Evolutionary conservation across 2,113 vertebrate genomes (phyloP), one percentile per base, ranked within the genome.

Genomic region (Malurus alboscapulatus): DNA sequence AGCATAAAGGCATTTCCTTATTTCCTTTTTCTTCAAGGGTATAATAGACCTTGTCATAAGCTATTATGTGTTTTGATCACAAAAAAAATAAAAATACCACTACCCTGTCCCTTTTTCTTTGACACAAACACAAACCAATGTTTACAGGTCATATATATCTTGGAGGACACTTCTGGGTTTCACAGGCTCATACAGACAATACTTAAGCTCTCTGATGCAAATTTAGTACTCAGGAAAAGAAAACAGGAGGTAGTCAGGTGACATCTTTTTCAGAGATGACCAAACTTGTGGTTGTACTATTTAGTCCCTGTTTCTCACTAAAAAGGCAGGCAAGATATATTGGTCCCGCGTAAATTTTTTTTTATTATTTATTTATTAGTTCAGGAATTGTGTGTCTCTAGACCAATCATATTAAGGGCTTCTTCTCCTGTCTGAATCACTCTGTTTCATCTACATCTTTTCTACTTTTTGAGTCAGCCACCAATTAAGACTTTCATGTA

Each of bases 31-130:
- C 66, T 97, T 96, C 75, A 80, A 94, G 83, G 78, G 92, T 47
- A 92, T 69, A 96, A 93, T 92, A 93, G 91, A 90, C 76, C 66
- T 94, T 97, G 75, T 96, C 92, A 96, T 79, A 94, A 95, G 14
- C 34, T 89, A 95, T 96, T 90, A 47, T 12, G 65, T 67, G 74
- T 94, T 90, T 86, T 59, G 74, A 85, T 53, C 36, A 69, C 44
- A 58, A 75, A 38, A 81, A 63, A 91, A 44, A 75, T 18, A 63
- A 87, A 62, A 14, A 59, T 22, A 77, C 88, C 58, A 54, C 30
- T 93, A 42, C 57, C 8, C 12, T 54, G 18, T 90, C 45, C 30
- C 16, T 83, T 66, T 77, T 73, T 54, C n/a, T 80, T 59, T 45
- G 58, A 74, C 89, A 86, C 77, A 95, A 86, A 69, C 54, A 69